Percentiles rank a stretch among this genome's conserved stretches.
Conservation (phyloP, 2,888 invertebrate species). For the Heliconius cydno region DNA sequence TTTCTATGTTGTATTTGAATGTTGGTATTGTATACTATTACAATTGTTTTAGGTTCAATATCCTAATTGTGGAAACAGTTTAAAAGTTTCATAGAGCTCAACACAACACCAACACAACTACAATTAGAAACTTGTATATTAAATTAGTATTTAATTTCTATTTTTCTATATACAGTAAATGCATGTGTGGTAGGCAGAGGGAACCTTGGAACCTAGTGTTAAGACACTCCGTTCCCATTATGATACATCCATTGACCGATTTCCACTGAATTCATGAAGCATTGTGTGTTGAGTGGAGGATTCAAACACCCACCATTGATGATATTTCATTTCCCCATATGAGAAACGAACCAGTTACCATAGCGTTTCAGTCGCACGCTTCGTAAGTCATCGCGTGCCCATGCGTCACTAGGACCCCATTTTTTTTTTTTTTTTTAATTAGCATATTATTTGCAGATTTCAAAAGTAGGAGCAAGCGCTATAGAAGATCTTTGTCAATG, state of each 20-base stretch:
- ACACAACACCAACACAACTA: too few relatives aligned
- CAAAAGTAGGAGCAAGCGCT: slow-evolving; percentile 45
- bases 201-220: neutral
- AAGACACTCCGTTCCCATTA: neutral
- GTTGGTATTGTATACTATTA: neutral
- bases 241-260: neutral
- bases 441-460: slow-evolving; percentile 26
- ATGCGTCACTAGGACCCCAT: too few relatives aligned
- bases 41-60: neutral
- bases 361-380: neutral
- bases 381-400: too few relatives aligned
- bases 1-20: neutral
- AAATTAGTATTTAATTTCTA: too few relatives aligned
- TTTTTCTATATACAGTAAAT: too few relatives aligned
- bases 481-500: slow-evolving; percentile 64
- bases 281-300: neutral
- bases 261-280: neutral
- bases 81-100: too few relatives aligned
- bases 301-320: neutral
- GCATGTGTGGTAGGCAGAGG: neutral
- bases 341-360: too few relatives aligned
- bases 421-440: neutral
- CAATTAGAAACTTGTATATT: too few relatives aligned
- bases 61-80: neutral
- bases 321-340: too few relatives aligned